Evolutionary conservation across 2,888 invertebrate genomes (phyloP), one percentile per base, ranked within the genome.

Genomic region (Clostera curtula): DNA sequence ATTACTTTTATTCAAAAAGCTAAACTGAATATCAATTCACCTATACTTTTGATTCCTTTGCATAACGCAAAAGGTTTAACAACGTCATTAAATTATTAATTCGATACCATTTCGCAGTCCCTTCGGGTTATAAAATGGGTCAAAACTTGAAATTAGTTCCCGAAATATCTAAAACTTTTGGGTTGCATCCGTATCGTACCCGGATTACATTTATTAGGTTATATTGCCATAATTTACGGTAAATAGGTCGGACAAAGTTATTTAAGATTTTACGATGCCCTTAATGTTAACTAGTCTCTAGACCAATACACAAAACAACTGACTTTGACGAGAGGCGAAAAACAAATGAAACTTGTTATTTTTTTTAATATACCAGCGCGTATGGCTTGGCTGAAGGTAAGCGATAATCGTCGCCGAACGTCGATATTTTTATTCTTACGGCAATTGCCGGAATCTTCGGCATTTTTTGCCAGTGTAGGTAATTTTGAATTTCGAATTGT

Each of bases 91-190:
- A 47, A 49, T 47, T 47, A 46, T 40, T 44, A 49, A 47, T 49
- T 32, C 39, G 41, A 54, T 47, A 43, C 43, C 44, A 39, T 43
- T 36, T 42, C 47, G 50, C 50, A 45, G 51, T 52, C 41, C 64
- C 53, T 54, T 33, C 20, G 56, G 53, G 61, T 48, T 45, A 40
- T 48, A 49, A 56, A 56, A 56, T 44, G 54, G 52, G 46, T 39
- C 36, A 38, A 12, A 57, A 57, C 58, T 61, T 55, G 37, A 60
- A 67, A 68, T 58, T 63, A 66, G 64, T 66, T 66, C 49, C 49
- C 52, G 55, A 56, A 62, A 58, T 56, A 56, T 48, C 44, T 43
- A 42, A 54, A 69, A 67, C 61, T 69, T 70, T 68, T 57, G 68
- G 69, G 69, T 62, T 59, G 47, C 56, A 56, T 49, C 52, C 52